Percentiles rank a stretch among this genome's conserved stretches.
These are phyloP conservation scores for Leptinotarsa juncta DNA, from an alignment of 2,888 invertebrate species.

Conservation along the genomic window DNA sequence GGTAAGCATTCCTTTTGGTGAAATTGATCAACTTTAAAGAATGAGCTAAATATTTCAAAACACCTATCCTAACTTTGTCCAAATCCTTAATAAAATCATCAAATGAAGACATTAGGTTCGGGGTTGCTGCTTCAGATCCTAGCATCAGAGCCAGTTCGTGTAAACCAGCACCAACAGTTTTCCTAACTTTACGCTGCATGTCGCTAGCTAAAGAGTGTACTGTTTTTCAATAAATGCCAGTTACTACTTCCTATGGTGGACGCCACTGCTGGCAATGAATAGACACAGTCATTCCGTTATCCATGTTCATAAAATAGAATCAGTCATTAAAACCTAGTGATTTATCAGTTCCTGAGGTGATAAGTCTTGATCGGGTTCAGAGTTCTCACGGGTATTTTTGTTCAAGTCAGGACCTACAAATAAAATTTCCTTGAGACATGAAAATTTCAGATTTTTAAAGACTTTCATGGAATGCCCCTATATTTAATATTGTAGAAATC, in stretches of 20 bases:
- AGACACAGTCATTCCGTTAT: slow-evolving; percentile 79
- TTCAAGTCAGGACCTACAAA: neutral
- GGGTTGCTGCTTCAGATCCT: slow-evolving; percentile 76
- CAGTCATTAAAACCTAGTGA: slow-evolving; percentile 77
- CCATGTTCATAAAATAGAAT: slow-evolving; percentile 69
- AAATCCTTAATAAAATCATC: slow-evolving; percentile 79
- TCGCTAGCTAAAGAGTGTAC: slow-evolving; percentile 76
- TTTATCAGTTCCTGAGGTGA: slow-evolving; percentile 74
- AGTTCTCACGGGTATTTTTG: neutral
- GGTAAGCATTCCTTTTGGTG: slow-evolving; percentile 70
- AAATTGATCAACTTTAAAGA: slow-evolving; percentile 74
- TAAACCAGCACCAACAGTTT: slow-evolving; percentile 80
- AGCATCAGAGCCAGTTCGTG: slow-evolving; percentile 80
- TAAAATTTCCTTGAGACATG: neutral
- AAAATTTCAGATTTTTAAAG: neutral
- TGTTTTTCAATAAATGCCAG: slow-evolving; percentile 78
- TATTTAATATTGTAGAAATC: no score
- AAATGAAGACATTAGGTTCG: slow-evolving; percentile 80
- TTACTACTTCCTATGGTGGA: slow-evolving; percentile 75
- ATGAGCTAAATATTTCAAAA: slow-evolving; percentile 76
- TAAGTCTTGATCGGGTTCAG: slow-evolving; percentile 49
- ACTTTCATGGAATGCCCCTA: neutral
- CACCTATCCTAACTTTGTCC: slow-evolving; percentile 82
- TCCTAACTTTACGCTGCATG: slow-evolving; percentile 80
- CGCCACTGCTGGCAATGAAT: slow-evolving; percentile 83